Evolutionary conservation across 2,797 vertebrate species (phyloP).

Genomic region (Heteromormyrus szaboi): DNA sequence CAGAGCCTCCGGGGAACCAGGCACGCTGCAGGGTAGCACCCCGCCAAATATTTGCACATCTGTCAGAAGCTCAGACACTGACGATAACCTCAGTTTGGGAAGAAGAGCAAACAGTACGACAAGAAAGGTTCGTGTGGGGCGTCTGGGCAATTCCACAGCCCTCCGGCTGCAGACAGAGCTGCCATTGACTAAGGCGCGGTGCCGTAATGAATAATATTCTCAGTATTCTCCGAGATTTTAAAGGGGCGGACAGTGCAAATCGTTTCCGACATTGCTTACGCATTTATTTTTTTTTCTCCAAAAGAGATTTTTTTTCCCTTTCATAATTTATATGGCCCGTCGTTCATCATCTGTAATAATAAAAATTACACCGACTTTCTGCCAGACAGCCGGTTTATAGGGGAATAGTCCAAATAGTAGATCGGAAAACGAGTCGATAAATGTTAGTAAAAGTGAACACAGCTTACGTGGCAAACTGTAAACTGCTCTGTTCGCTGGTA

Average conservation of each 20-base stretch:
- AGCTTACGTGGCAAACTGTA: background rate
- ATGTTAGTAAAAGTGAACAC: background rate
- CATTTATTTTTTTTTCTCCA: background rate
- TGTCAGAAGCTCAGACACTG: slow-evolving; percentile 18
- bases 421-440: slow-evolving; percentile 6
- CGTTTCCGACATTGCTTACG: background rate
- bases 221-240: background rate
- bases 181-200: background rate
- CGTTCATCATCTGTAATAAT: background rate
- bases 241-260: background rate
- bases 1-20: background rate
- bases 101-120: slow-evolving; percentile 22
- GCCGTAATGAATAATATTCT: background rate
- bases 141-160: background rate
- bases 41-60: slow-evolving; percentile 29
- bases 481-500: background rate
- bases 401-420: background rate
- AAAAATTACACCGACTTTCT: background rate
- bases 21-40: background rate
- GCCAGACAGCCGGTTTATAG: background rate
- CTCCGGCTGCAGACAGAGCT: background rate
- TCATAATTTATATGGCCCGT: background rate
- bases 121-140: background rate
- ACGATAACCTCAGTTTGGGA: slow-evolving; percentile 14
- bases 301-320: background rate